Evolutionary conservation across 2,113 vertebrate genomes (phyloP).

Genomic region (Tichodroma muraria): DNA sequence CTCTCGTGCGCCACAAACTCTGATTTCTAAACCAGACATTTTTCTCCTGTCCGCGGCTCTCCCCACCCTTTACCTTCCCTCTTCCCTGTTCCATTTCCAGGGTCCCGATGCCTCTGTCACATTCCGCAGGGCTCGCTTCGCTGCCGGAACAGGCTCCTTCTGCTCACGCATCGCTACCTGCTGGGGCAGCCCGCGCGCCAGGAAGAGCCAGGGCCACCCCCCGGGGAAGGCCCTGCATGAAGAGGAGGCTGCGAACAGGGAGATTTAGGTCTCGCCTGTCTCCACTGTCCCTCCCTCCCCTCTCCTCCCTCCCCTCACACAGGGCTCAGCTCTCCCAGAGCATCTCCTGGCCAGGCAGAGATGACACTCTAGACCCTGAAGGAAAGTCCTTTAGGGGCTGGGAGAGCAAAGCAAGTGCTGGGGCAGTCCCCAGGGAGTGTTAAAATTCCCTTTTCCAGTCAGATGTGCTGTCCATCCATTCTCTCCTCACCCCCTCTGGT

Average conservation of each 20-base stretch:
- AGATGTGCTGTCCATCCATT: no score
- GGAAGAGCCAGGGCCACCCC: background rate
- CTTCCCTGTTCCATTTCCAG: background rate
- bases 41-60: background rate
- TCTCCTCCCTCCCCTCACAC: background rate
- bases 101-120: background rate
- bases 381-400: background rate
- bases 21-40: background rate
- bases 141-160: background rate
- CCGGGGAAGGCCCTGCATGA: background rate
- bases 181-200: background rate
- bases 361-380: rapidly evolving
- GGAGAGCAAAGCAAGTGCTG: background rate
- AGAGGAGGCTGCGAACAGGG: background rate
- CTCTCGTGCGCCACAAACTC: background rate
- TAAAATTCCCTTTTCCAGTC: background rate
- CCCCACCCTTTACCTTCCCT: background rate
- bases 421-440: background rate
- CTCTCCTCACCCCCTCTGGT: background rate
- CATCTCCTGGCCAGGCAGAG: background rate
- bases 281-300: background rate
- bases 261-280: background rate
- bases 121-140: background rate
- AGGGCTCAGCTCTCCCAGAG: background rate
- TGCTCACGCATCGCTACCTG: no score